These are phyloP conservation scores for Oxyura jamaicensis DNA, from an alignment of 2,113 vertebrate species.

Conservation along the genomic window DNA sequence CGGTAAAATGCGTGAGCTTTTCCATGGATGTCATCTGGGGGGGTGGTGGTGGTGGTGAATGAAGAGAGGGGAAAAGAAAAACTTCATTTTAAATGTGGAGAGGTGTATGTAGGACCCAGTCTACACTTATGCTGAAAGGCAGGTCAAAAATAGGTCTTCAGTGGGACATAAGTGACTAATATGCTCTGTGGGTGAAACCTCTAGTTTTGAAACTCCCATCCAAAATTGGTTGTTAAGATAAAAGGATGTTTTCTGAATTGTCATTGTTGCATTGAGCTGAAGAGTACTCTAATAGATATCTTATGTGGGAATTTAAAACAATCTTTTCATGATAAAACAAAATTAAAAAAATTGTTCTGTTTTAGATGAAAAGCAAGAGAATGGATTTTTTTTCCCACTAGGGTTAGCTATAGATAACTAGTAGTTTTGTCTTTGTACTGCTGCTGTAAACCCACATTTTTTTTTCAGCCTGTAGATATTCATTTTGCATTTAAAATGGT, in stretches of 20 bases:
- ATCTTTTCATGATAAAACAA: background rate
- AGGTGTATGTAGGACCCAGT: background rate
- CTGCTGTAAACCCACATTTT: background rate
- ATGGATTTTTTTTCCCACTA: background rate
- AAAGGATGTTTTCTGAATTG: conserved; percentile 34
- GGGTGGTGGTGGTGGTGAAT: background rate
- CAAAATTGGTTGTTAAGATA: background rate
- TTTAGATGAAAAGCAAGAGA: conserved; percentile 9
- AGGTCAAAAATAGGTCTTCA: conserved; percentile 24
- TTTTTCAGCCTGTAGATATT: background rate
- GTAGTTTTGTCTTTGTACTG: background rate
- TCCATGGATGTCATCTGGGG: background rate
- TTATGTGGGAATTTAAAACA: background rate
- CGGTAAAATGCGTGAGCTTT: background rate
- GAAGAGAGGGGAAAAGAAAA: background rate
- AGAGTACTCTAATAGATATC: conserved; percentile 12
- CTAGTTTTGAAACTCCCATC: background rate
- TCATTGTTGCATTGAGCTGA: conserved; percentile 9
- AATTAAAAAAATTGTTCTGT: conserved; percentile 1
- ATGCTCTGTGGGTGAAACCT: background rate
- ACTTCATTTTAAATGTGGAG: background rate
- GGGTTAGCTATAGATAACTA: background rate
- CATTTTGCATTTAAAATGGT: background rate
- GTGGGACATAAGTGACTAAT: background rate
- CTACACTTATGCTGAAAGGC: background rate